Base-by-base conservation (phyloP, 2,888 invertebrate species). In the Andrena haemorrhoa region DNA sequence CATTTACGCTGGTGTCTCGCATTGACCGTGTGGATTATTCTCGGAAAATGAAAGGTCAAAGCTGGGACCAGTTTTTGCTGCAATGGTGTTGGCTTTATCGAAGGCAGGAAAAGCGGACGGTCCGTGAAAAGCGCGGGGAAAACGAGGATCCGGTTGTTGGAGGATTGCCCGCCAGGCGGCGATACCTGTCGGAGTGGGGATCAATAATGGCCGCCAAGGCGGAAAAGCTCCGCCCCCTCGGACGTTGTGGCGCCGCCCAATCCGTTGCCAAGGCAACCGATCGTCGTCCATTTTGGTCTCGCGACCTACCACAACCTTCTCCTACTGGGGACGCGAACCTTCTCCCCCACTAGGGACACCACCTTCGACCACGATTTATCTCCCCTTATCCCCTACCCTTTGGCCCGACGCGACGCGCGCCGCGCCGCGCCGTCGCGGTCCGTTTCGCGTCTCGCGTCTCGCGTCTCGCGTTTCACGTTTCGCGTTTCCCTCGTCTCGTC, bases 301-400 rank as follows among this genome's bases (percentile, higher is more conserved):
- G 70, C 88, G 92, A 92, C 93, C 92, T 92, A 90, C 92, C 93
- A 87, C 92, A 92, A 92, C 81, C 83, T 83, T 89, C 89, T 85
- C 85, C 88, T 84, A 82, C 84, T 56, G 41, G 79, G 3, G 4
- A 12, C 35, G 0, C 35, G 23, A 56, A 41, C 35, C 56, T 49
- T 41, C n/a, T 72, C 60, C 33, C 2, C 69, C 26, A 29, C 8
- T 12, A 53, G 10, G 7, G 26, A 10, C 2, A 26, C 75, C 63
- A 31, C n/a, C 66, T 53, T 65, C 53, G 65, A 77, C 53, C 79
- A 20, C 60, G 70, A 72, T 72, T 72, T 56, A 56, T 71, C 78
- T 61, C 73, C 56, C 29, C 33, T 53, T 1, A 41, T 29, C 65
- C 29, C 65, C 56, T 56, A 56, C 56, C 56, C n/a, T 16, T 41